Base-by-base conservation (phyloP, 2,888 invertebrate genomes). In the Bellardia pandia region DNA sequence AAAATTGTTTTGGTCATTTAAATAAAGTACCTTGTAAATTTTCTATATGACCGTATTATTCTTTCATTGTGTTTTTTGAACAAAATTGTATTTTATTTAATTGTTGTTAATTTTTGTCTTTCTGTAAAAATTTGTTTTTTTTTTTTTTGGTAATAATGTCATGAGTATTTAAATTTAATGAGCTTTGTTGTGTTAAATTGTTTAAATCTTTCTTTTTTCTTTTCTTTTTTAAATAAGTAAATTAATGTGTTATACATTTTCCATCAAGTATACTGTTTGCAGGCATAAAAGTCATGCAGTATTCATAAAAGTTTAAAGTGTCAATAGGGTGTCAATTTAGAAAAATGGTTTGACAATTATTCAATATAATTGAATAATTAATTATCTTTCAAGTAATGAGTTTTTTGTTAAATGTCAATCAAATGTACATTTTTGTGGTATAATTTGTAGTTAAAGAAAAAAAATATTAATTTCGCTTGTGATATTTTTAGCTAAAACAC, bases 221-320 rank as follows among this genome's bases (percentile, higher is more conserved):
- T 42, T 42, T 56, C 16, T 64, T 64, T 40, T 51, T 74, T 13
- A 1, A 23, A 13, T 16, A 30, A 37, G 71, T 78, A 23, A 77
- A 81, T 86, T 86, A 82, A 88, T 88, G 86, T 88, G 86, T 75
- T 74, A 74, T 68, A 56, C 77, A 64, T 74, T 37, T 23, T 45
- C 13, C 13, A 11, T 45, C 13, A 11, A 74, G 16, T 69, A 58
- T 64, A 56, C 16, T n/a, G 1, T 23, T 23, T 23, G 51, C 33
- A 8, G 64, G 45, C 58, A 11, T 37, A 71, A 53, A 9, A 64
- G 72, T 62, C 45, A 80, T 3, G 3, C 2, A 0, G 4, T 11
- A 23, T 6, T 33, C 3, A 13, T n/a, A 0, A 60, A 60, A 71
- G 56, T 33, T 71, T 33, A 51, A 71, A 71, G 16, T 51, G 51